phyloP scores from a whole-genome alignment of 2,113 vertebrate genomes.

The Pedionomus torquatus region DNA sequence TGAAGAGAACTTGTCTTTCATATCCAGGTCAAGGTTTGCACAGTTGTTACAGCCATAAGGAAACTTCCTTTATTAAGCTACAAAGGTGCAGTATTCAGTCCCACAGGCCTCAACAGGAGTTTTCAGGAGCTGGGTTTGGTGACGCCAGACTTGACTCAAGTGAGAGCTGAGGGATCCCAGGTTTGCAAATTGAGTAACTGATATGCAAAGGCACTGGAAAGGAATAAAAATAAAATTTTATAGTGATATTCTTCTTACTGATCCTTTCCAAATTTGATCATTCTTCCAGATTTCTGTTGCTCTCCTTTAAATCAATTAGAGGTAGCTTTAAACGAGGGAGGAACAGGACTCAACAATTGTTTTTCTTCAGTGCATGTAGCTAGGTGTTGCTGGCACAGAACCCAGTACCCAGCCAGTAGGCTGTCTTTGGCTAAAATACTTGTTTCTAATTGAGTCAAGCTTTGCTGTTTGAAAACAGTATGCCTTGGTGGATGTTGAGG shows the following conservation, averaged over 20 bases:
- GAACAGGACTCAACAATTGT: not conserved
- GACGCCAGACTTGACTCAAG: not conserved
- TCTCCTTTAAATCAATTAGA: not conserved
- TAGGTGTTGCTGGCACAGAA: not conserved
- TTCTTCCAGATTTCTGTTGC: not conserved
- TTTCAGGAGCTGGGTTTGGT: not conserved
- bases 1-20: not conserved
- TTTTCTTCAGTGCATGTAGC: not conserved
- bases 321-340: not conserved
- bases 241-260: not conserved
- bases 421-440: not conserved
- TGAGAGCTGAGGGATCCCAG: not conserved
- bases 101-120: not conserved
- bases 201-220: not conserved
- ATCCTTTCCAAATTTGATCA: not conserved
- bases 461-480: not conserved
- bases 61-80: not conserved
- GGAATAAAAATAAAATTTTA: not conserved
- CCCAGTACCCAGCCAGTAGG: not conserved
- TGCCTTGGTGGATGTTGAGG: not conserved
- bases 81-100: not conserved
- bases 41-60: not conserved
- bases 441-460: not conserved
- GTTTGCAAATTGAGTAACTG: not conserved
- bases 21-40: not conserved